Conservation (phyloP, 2,113 vertebrate genomes). For the Capreolus pygargus region DNA sequence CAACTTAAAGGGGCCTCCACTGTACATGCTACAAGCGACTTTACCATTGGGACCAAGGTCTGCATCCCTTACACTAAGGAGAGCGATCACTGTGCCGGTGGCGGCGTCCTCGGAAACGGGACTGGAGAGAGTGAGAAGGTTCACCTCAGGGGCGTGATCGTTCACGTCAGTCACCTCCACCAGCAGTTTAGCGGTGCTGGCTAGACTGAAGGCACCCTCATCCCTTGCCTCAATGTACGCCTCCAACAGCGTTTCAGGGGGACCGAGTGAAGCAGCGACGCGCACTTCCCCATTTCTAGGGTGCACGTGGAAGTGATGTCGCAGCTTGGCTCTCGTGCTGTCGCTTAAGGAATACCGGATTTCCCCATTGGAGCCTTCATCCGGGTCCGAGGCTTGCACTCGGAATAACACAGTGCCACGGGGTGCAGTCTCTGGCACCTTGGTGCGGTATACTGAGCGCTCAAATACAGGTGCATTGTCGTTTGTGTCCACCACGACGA, state of each 20-base stretch:
- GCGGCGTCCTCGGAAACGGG: conserved; percentile 83
- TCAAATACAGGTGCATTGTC: conserved; percentile 88
- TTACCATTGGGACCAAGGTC: conserved; percentile 86
- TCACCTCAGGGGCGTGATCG: conserved; percentile 88
- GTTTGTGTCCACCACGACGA: conserved; percentile 89
- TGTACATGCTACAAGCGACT: conserved; percentile 78
- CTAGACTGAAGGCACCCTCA: conserved; percentile 86
- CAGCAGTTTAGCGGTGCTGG: conserved; percentile 86
- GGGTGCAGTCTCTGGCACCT: conserved; percentile 79
- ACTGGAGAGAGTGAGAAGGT: conserved; percentile 82
- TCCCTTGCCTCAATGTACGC: conserved; percentile 93
- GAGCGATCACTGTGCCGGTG: conserved; percentile 84
- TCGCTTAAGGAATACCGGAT: conserved; percentile 84
- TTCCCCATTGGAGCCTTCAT: conserved; percentile 84
- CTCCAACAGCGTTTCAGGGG: conserved; percentile 82
- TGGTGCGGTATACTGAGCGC: conserved; percentile 78
- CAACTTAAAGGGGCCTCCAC: conserved; percentile 84
- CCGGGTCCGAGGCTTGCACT: conserved; percentile 81
- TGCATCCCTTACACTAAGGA: conserved; percentile 85
- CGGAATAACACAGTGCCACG: conserved; percentile 78
- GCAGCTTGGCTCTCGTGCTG: conserved; percentile 78
- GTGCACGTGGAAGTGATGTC: conserved; percentile 81
- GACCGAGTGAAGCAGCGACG: conserved; percentile 77
- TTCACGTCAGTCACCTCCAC: conserved; percentile 90
- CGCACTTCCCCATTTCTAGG: conserved; percentile 82